Percentiles rank a stretch among this genome's conserved stretches.
phyloP scores from a whole-genome alignment of 2,888 invertebrate species.

The Marasmarcha lunaedactyla region DNA sequence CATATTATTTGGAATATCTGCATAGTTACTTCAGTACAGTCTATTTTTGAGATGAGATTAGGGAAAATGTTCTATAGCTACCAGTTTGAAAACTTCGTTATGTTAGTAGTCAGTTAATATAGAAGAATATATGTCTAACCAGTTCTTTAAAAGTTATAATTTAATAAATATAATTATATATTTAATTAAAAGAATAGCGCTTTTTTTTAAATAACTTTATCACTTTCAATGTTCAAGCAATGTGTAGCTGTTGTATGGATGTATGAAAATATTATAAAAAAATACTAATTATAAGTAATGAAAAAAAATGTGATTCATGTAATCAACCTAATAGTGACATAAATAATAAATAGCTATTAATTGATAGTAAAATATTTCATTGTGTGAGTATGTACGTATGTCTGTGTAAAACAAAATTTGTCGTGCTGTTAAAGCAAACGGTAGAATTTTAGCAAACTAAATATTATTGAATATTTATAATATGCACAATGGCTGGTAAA shows the following conservation, averaged over 20 bases:
- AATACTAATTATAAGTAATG: conserved; percentile 27
- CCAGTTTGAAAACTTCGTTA: too few species aligned
- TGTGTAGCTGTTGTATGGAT: not conserved
- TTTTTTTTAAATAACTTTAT: not conserved
- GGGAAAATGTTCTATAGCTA: too few species aligned
- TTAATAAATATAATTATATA: too few species aligned
- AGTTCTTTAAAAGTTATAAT: too few species aligned
- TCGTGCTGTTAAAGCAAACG: conserved; percentile 23
- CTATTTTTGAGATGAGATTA: too few species aligned
- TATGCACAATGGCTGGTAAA: conserved; percentile 37
- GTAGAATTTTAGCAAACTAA: conserved; percentile 22
- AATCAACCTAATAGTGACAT: conserved; percentile 26
- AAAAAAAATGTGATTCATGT: conserved; percentile 51
- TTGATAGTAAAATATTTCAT: conserved; percentile 13
- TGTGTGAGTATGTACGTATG: conserved; percentile 10
- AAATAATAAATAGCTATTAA: not conserved
- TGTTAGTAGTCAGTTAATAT: too few species aligned
- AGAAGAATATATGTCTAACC: too few species aligned
- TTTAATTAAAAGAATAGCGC: too few species aligned
- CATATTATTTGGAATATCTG: too few species aligned
- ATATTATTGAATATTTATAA: conserved; percentile 17
- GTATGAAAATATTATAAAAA: conserved; percentile 18
- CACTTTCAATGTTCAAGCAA: not conserved
- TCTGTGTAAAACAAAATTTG: not conserved
- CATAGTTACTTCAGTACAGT: too few species aligned